Base-by-base conservation (phyloP, 2,797 vertebrate genomes). In the Octomys mimax region DNA sequence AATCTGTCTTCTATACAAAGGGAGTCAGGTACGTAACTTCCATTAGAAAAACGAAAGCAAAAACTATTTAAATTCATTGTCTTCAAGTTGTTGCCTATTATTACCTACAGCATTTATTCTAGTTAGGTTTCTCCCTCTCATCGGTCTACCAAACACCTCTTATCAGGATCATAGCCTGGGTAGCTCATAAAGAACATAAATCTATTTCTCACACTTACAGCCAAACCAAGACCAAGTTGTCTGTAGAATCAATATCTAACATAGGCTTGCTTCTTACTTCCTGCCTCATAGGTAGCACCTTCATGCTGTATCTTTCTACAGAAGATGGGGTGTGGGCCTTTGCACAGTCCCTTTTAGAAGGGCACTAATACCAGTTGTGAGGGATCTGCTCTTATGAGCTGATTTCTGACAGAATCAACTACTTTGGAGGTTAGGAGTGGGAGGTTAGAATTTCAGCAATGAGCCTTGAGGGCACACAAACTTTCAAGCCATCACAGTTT, bases 1-100 rank as follows among this genome's bases (percentile, higher is more conserved):
- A 64, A 84, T 11, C 26, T 78, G 46, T n/a, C 19, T 92, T 89
- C 70, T 77, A 52, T 90, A 64, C 81, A 95, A 87, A 92, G 71
- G 80, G 78, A 94, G 11, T 71, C 26, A 77, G 64, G 83, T 92
- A 82, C 85, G 54, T 93, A 84, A 96, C 57, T 84, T 93, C 21
- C 46, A 7, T 39, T 19, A 39, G 14, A 6, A n/a, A 0, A 84
- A 39, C 39, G 18, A 21, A 68, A 80, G 49, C 1, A 33, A 39
- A 75, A 77, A 42, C 9, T 85, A 7, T 71, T 28, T 24, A 49
- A 57, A 83, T 93, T 68, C 31, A 78, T n/a, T 78, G 36, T 1
- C 13, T 70, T 66, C 21, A 4, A 19, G 14, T 46, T 33, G 13
- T 57, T 59, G 86, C 61, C 49, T 68, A 18, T 28, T 21, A 54